A percentile compares a stretch with the other conserved stretches of the same genome.
These are phyloP conservation scores for Aphis craccivora DNA, from an alignment of 1,140 invertebrate species.

Conservation along the genomic window DNA sequence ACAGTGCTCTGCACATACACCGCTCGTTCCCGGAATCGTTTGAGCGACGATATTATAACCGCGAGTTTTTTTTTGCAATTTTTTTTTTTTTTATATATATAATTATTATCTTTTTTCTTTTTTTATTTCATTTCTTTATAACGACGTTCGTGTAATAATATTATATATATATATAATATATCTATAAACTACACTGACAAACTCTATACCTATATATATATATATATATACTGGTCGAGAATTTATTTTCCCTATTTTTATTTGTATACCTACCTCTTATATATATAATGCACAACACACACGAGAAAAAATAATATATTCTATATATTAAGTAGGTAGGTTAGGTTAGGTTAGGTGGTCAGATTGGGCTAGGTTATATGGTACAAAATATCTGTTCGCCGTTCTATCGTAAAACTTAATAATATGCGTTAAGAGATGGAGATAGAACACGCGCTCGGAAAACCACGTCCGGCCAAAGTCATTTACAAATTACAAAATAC, in stretches of 20 bases:
- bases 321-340: background rate
- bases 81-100: background rate
- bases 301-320: too few relatives aligned
- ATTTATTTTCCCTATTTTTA: background rate
- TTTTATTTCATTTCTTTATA: background rate
- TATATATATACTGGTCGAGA: background rate
- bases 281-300: background rate
- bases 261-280: too few relatives aligned
- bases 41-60: background rate
- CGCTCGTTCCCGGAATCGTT: slow-evolving; percentile 42
- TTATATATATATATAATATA: background rate
- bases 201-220: background rate
- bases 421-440: background rate
- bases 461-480: background rate
- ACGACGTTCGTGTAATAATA: background rate
- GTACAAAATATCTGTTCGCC: too few relatives aligned
- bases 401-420: background rate
- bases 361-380: background rate
- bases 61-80: background rate
- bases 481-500: slow-evolving; percentile 1
- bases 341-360: background rate
- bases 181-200: background rate
- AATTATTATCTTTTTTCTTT: background rate
- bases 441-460: background rate
- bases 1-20: background rate